Percentiles rank a stretch among this genome's conserved stretches.
Conservation (phyloP, 92 coral and sea anemone species). For the Actinostola sp. region DNA sequence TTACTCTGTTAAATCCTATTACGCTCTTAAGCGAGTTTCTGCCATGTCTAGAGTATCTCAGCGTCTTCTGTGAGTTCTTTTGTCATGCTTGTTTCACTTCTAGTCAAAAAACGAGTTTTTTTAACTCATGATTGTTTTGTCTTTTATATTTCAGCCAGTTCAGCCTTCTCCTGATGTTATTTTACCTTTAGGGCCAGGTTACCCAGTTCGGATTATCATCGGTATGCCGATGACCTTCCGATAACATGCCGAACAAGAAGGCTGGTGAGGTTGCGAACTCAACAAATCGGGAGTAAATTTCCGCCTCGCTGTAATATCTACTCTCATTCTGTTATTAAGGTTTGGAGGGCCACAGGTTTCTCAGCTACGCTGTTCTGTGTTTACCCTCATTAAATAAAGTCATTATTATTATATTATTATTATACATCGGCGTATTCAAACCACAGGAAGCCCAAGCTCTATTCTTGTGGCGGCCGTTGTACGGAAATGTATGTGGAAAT, state of each 20-base stretch:
- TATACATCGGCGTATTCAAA: too few species aligned
- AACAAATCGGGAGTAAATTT: too few species aligned
- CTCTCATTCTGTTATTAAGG: too few species aligned
- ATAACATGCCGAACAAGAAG: background rate
- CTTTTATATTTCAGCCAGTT: conserved; percentile 33
- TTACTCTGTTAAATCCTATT: background rate
- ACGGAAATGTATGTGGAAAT: too few species aligned
- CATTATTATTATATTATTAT: too few species aligned
- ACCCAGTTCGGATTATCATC: conserved; percentile 12
- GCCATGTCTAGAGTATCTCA: conserved; percentile 15
- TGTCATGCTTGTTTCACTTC: background rate
- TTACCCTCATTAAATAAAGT: too few species aligned
- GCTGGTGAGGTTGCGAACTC: background rate
- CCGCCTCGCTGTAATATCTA: too few species aligned
- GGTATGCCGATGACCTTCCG: background rate
- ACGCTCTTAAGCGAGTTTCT: conserved; percentile 19
- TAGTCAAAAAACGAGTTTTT: conserved; percentile 6
- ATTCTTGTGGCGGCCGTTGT: too few species aligned
- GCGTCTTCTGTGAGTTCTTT: conserved; percentile 17
- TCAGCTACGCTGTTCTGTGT: too few species aligned
- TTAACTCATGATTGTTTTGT: conserved; percentile 19
- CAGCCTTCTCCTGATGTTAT: conserved; percentile 47
- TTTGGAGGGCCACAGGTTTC: too few species aligned
- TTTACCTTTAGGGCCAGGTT: conserved; percentile 34
- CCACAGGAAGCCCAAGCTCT: too few species aligned